Conservation (phyloP, 2,888 invertebrate species). For the Arrhopalites spinosus region DNA sequence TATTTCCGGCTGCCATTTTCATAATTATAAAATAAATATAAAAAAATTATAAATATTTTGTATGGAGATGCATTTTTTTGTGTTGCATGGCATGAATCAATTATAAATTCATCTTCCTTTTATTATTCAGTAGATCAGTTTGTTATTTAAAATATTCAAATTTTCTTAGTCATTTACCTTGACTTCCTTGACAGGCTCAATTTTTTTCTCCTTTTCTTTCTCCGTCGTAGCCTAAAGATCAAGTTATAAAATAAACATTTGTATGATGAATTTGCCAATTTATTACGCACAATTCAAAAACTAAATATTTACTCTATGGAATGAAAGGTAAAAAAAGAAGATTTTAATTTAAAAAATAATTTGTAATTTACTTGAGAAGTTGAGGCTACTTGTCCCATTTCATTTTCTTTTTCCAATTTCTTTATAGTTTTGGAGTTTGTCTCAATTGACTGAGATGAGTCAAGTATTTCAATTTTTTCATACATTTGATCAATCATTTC, state of each 20-base stretch:
- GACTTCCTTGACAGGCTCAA: slow-evolving; percentile 3
- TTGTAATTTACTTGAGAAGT: too few relatives aligned
- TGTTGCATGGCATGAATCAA: not conserved
- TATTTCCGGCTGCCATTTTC: slow-evolving; percentile 15
- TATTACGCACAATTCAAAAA: too few relatives aligned
- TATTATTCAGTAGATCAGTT: not conserved
- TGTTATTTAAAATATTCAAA: too few relatives aligned
- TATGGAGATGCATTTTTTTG: too few relatives aligned
- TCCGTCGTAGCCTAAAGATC: not conserved
- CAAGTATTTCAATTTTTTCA: slow-evolving; percentile 18
- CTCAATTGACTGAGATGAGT: too few relatives aligned
- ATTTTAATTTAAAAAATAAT: too few relatives aligned
- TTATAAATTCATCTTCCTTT: not conserved
- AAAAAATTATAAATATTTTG: too few relatives aligned
- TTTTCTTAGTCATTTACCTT: not conserved
- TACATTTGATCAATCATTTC: slow-evolving; percentile 32
- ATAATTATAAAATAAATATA: not conserved
- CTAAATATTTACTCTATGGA: too few relatives aligned
- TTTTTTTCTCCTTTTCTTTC: not conserved
- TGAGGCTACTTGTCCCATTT: not conserved
- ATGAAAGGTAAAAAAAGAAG: too few relatives aligned
- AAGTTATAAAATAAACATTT: not conserved
- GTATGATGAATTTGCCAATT: not conserved
- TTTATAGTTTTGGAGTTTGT: too few relatives aligned
- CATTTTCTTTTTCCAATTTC: not conserved